Evolutionary conservation across 2,797 vertebrate species (phyloP).

Genomic region (Furcifer pardalis): DNA sequence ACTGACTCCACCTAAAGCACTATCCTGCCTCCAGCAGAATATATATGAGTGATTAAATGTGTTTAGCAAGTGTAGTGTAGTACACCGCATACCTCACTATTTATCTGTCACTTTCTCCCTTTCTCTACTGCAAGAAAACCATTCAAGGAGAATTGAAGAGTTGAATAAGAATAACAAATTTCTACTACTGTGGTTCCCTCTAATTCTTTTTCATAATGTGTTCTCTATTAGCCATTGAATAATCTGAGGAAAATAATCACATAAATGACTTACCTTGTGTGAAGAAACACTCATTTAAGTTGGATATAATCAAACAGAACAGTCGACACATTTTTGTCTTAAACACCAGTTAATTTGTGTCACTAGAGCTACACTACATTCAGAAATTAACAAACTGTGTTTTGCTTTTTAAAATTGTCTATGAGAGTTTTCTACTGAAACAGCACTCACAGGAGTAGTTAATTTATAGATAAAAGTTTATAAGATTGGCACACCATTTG

Average conservation of each 20-base stretch:
- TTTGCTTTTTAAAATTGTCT: slow-evolving; percentile 23
- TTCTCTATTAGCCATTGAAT: neutral
- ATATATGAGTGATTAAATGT: neutral
- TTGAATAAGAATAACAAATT: neutral
- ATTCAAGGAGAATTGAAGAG: neutral
- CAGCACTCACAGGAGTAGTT: neutral
- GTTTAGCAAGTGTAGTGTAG: neutral
- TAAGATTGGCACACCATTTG: neutral
- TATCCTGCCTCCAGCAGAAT: too few species aligned
- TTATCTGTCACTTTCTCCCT: neutral
- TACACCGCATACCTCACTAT: neutral
- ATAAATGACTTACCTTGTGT: neutral
- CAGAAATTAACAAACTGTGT: neutral
- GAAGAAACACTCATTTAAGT: neutral
- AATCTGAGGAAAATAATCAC: neutral
- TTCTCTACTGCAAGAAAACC: neutral
- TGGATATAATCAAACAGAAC: slow-evolving; percentile 1
- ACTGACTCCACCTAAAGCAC: too few species aligned
- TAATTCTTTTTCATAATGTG: neutral
- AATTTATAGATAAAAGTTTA: slow-evolving; percentile 14
- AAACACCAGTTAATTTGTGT: neutral
- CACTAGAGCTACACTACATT: neutral
- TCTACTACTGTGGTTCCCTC: neutral
- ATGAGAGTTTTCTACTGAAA: neutral
- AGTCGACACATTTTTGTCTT: neutral